Conservation (phyloP, 2,797 vertebrate species). For the Diplodus puntazzo region DNA sequence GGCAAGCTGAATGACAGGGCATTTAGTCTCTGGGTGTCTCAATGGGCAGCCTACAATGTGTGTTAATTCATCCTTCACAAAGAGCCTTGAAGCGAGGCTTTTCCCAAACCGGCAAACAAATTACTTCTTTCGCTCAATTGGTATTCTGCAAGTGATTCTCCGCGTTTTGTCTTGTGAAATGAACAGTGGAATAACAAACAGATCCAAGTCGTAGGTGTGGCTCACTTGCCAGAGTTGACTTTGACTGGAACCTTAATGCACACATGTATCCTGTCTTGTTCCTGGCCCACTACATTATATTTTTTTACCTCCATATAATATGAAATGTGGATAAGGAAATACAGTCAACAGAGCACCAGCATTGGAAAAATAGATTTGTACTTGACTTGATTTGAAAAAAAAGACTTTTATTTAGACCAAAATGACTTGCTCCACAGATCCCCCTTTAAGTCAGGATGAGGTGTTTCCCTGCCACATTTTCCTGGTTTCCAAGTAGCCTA, state of each 20-base stretch:
- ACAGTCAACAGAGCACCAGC: too few relatives aligned
- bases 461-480: neutral
- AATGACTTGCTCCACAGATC: too few relatives aligned
- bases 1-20: slow-evolving; percentile 53
- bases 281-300: neutral
- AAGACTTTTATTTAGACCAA: too few relatives aligned
- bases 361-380: too few relatives aligned
- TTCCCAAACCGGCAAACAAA: slow-evolving; percentile 74
- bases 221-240: slow-evolving; percentile 32
- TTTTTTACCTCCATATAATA: neutral
- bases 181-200: slow-evolving; percentile 59
- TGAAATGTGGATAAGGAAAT: neutral
- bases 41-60: slow-evolving; percentile 67
- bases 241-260: slow-evolving; percentile 19
- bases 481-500: neutral
- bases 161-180: slow-evolving; percentile 56
- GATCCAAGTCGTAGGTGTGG: slow-evolving; percentile 45
- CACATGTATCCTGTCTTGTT: neutral
- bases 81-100: slow-evolving; percentile 64
- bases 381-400: too few relatives aligned
- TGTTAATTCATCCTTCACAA: slow-evolving; percentile 75
- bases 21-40: slow-evolving; percentile 64
- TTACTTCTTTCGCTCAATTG: slow-evolving; percentile 63
- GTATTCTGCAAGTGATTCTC: slow-evolving; percentile 65
- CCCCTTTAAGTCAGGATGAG: neutral